phyloP scores from a whole-genome alignment of 2,888 invertebrate genomes.

The Koerneria pararmatus region DNA sequence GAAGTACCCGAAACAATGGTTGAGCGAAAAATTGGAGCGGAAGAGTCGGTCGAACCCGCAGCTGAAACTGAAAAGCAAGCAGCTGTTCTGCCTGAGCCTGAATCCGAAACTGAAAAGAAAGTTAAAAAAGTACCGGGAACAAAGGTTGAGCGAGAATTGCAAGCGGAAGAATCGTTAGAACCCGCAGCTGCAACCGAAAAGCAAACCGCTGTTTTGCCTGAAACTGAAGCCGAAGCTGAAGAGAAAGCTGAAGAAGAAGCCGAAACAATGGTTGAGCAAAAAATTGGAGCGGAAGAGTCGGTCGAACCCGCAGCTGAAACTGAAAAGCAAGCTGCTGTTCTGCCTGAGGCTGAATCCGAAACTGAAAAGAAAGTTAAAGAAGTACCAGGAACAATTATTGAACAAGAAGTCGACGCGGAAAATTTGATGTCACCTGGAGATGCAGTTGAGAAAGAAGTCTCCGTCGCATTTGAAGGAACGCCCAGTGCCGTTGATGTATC shows the following conservation, averaged over 20 bases:
- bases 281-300: background rate
- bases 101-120: background rate
- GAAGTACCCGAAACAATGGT: background rate
- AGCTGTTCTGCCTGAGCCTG: background rate
- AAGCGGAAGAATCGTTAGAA: background rate
- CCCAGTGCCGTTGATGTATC: no score
- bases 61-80: constrained; percentile 3
- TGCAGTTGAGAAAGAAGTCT: no score
- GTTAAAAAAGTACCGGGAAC: background rate
- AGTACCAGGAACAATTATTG: background rate
- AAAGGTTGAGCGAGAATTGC: background rate
- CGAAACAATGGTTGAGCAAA: background rate
- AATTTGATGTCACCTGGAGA: background rate
- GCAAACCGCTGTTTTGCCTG: no score
- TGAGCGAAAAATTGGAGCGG: background rate
- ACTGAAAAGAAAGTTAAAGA: background rate
- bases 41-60: background rate
- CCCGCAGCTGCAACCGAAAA: constrained; percentile 5
- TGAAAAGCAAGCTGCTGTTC: background rate
- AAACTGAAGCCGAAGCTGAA: background rate
- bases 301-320: constrained; percentile 12
- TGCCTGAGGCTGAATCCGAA: background rate
- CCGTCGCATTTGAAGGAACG: no score
- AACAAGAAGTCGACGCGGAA: background rate
- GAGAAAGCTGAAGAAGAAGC: background rate